Percentiles rank a stretch among this genome's conserved stretches.
These are phyloP conservation scores for Nannoperca australis DNA, from an alignment of 2,797 vertebrate species.

Conservation along the genomic window DNA sequence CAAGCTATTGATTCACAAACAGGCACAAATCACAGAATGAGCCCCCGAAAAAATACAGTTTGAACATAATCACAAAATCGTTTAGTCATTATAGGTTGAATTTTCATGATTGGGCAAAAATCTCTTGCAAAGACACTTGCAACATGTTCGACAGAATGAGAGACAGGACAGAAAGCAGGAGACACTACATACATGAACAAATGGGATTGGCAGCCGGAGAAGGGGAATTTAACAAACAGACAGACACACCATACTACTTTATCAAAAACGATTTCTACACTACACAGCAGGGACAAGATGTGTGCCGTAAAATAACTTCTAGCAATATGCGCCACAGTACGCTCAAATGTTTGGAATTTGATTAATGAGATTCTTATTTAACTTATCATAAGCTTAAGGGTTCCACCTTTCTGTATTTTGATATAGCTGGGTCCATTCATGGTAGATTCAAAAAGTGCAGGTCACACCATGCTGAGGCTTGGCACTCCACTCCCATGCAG, in stretches of 20 bases:
- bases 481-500: slow-evolving; percentile 71
- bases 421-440: slow-evolving; percentile 14
- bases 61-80: slow-evolving; percentile 41
- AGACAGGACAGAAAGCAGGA: slow-evolving; percentile 59
- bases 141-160: slow-evolving; percentile 48
- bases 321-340: not conserved
- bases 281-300: slow-evolving; percentile 10
- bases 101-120: slow-evolving; percentile 26
- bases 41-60: slow-evolving; percentile 48
- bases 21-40: slow-evolving; percentile 57
- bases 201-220: slow-evolving; percentile 49
- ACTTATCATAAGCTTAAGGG: not conserved
- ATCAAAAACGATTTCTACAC: slow-evolving; percentile 11
- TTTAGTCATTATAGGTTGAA: slow-evolving; percentile 15
- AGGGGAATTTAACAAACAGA: slow-evolving; percentile 45
- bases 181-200: slow-evolving; percentile 54
- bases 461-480: slow-evolving; percentile 76
- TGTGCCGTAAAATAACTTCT: slow-evolving; percentile 1
- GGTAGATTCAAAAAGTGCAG: slow-evolving; percentile 39
- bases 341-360: not conserved
- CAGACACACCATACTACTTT: slow-evolving; percentile 33
- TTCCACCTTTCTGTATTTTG: not conserved
- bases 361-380: not conserved
- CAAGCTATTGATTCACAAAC: slow-evolving; percentile 57
- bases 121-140: slow-evolving; percentile 14